Base-by-base conservation (phyloP, 1,140 invertebrate species). In the Heterodera schachtii region DNA sequence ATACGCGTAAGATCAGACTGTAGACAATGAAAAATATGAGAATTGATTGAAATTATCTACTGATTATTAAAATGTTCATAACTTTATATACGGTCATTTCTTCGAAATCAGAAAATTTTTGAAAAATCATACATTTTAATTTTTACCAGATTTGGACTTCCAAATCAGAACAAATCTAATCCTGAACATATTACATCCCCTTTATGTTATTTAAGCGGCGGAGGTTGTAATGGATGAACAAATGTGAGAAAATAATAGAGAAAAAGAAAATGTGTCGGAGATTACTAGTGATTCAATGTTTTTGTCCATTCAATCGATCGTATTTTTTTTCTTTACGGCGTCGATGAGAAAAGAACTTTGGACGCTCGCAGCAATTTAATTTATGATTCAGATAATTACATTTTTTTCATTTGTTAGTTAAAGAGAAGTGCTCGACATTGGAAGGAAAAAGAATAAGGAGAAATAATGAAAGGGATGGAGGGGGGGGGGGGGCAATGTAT, bases 1-100 rank as follows among this genome's bases (percentile, higher is more conserved):
- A 43, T 64, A n/a, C 60, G 78, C 83, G 86, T 66, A 84, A 84
- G 49, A 43, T 57, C 64, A 57, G 19, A 31, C 31, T 31, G 31
- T 31, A 31, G 31, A 31, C 31, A 31, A 31, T 31, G 31, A 31
- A 31, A 31, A 31, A 31, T 31, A 31, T 31, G 31, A 31, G 31
- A 31, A 31, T 31, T 31, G 31, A 31, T 31, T 31, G 31, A 31
- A 31, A 31, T 31, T 31, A 31, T 31, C 31, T 31, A 31, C 31
- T 31, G 31, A 31, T 31, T 31, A 31, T 31, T 31, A 31, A 31
- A 31, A 31, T 31, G 31, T 31, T 31, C 31, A 31, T 31, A 31
- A 31, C 31, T 31, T 31, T 31, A 31, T 31, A 31, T 31, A 31
- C 31, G 31, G 31, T 31, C 31, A 31, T 31, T 31, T 31, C 31